phyloP scores from a whole-genome alignment of 2,888 invertebrate genomes.

The Tryphoninae sp. region DNA sequence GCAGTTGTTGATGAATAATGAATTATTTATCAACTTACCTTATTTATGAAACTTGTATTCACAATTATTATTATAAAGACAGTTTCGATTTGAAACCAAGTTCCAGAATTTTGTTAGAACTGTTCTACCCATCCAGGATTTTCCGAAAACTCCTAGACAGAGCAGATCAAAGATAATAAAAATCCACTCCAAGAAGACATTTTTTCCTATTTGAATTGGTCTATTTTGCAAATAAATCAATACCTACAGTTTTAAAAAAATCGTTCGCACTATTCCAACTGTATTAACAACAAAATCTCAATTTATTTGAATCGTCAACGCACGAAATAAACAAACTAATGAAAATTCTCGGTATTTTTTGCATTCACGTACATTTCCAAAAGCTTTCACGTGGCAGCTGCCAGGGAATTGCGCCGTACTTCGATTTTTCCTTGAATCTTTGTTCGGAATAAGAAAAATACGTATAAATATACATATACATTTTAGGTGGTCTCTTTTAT shows the following conservation, averaged over 20 bases:
- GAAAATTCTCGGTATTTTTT: conserved; percentile 3
- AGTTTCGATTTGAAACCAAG: too few species aligned
- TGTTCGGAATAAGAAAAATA: conserved; percentile 28
- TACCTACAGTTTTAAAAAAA: background rate
- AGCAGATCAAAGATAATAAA: too few species aligned
- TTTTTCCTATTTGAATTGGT: background rate
- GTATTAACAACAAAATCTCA: background rate
- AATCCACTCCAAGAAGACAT: background rate
- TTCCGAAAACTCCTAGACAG: too few species aligned
- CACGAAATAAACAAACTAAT: conserved; percentile 3
- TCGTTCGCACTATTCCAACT: background rate
- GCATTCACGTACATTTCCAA: conserved; percentile 38
- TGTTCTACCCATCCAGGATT: too few species aligned
- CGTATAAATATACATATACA: too few species aligned
- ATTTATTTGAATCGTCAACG: conserved; percentile 17
- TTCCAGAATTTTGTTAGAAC: too few species aligned
- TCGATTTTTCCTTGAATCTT: conserved; percentile 45
- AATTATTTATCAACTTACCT: too few species aligned
- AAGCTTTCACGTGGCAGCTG: conserved; percentile 44
- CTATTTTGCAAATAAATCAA: background rate
- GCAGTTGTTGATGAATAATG: too few species aligned
- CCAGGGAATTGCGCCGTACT: conserved; percentile 30
- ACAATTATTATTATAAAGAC: too few species aligned
- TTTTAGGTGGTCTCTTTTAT: too few species aligned
- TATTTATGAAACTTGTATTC: too few species aligned